Conservation (phyloP, 1,140 invertebrate genomes). For the Venustaconcha ellipsiformis region DNA sequence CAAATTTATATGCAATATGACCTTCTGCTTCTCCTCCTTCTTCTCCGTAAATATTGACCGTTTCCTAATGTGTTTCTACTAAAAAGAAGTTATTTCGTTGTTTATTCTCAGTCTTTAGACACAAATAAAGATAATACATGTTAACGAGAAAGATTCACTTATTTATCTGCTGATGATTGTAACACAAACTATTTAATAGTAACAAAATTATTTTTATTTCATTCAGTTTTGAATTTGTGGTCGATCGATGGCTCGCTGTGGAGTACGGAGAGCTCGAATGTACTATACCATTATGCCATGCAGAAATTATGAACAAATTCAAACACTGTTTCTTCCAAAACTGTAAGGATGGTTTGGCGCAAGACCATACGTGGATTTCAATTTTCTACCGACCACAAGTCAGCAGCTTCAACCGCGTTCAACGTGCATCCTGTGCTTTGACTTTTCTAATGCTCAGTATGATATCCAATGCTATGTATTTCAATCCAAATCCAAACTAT, state of each 20-base stretch:
- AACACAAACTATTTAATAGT: too few species aligned
- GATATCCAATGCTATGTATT: constrained; percentile 69
- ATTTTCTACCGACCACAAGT: constrained; percentile 56
- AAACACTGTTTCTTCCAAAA: constrained; percentile 59
- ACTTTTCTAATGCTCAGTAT: constrained; percentile 64
- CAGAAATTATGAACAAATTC: constrained; percentile 61
- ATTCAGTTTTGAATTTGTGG: constrained; percentile 57
- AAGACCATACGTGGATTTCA: constrained; percentile 67
- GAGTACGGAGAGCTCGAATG: constrained; percentile 60
- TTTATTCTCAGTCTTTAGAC: too few species aligned
- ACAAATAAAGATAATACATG: too few species aligned
- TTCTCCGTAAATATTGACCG: too few species aligned
- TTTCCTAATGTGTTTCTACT: too few species aligned
- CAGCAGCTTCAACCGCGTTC: constrained; percentile 64
- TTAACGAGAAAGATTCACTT: too few species aligned
- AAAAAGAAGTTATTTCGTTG: too few species aligned
- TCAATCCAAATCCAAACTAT: constrained; percentile 38
- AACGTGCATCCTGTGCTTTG: constrained; percentile 63
- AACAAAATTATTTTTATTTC: too few species aligned
- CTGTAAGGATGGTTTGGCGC: constrained; percentile 63
- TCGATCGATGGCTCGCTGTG: constrained; percentile 60
- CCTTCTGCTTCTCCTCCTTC: too few species aligned
- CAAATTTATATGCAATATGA: too few species aligned
- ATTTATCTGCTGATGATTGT: too few species aligned
- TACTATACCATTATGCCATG: constrained; percentile 51